Base-by-base conservation (phyloP, 2,113 vertebrate genomes). In the Corynorhinus townsendii region DNA sequence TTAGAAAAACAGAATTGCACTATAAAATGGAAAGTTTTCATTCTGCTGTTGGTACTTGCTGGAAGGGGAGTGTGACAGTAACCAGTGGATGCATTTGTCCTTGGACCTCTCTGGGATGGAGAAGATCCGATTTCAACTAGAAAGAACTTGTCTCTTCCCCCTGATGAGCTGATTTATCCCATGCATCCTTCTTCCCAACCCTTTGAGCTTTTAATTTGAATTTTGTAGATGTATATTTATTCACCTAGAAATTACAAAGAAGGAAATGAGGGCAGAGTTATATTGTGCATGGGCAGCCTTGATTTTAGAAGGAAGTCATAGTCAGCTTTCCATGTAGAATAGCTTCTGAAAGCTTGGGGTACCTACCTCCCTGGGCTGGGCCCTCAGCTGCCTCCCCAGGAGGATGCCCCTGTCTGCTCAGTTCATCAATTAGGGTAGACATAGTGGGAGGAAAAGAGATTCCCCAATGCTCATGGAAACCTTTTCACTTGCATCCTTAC, bases 401-500 rank as follows among this genome's bases (percentile, higher is more conserved):
- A 28, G 45, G 22, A 1, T 14, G 66, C 47, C 9, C 9, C 24
- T 26, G 12, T 68, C 71, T 71, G 75, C 69, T 49, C 4, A 1
- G 68, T 33, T 40, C 82, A 76, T 7, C 33, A 5, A 0, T 8
- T 5, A 11, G 87, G 59, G 43, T 11, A 0, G 10, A 11, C 8
- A 5, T 2, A 0, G 76, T 11, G 10, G 59, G 35, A 17, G 35
- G 35, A 11, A 1, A 5, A 1, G 30, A 28, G 59, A n/a, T 3
- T n/a, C 12, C 86, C 40, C 17, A 0, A 1, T 1, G 1, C 59
- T 47, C 7, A 11, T 26, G 66, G 38, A n/a, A 59, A 47, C 24
- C 11, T 47, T 86, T 52, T 91, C 24, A 33, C 97, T 95, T 97
- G 96, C 66, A 91, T 89, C 59, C 92, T 97, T 97, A 8, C 98